phyloP scores from a whole-genome alignment of 2,113 vertebrate species.

The Stigmatopora nigra region DNA sequence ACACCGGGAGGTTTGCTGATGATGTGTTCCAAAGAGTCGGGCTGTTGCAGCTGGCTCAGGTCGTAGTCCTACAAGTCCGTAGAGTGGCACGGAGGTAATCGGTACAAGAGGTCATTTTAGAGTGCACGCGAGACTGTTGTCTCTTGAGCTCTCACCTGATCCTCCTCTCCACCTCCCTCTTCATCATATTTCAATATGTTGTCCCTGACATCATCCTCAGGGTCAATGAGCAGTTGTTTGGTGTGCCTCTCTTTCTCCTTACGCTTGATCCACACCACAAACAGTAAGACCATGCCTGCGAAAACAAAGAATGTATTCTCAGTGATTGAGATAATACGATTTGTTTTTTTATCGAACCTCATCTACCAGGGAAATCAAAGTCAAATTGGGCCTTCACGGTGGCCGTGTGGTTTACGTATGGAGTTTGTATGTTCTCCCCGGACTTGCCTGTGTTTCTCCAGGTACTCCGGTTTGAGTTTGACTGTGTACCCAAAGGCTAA shows the following conservation, averaged over 20 bases:
- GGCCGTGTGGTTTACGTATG: no score
- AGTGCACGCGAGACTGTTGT: background rate
- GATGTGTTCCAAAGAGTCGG: constrained; percentile 89
- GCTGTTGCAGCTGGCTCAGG: constrained; percentile 95
- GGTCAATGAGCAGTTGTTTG: constrained; percentile 94
- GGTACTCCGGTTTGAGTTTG: no score
- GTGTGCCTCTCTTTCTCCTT: constrained; percentile 88
- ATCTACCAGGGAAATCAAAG: background rate
- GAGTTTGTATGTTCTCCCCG: no score
- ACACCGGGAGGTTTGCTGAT: constrained; percentile 86
- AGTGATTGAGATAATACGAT: background rate
- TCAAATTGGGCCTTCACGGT: no score
- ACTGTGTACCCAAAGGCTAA: no score
- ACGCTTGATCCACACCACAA: constrained; percentile 89
- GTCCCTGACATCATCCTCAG: constrained; percentile 90
- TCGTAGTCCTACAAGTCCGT: constrained; percentile 82
- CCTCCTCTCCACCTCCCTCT: constrained; percentile 93
- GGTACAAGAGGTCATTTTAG: background rate
- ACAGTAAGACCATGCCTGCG: constrained; percentile 88
- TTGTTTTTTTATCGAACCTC: background rate
- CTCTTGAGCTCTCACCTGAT: constrained; percentile 76
- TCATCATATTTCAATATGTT: constrained; percentile 97
- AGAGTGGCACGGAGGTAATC: constrained; percentile 16
- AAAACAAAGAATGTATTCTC: constrained; percentile 4
- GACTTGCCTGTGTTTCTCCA: no score